Base-by-base conservation (phyloP, 2,888 invertebrate species). In the Epinotia demarniana region DNA sequence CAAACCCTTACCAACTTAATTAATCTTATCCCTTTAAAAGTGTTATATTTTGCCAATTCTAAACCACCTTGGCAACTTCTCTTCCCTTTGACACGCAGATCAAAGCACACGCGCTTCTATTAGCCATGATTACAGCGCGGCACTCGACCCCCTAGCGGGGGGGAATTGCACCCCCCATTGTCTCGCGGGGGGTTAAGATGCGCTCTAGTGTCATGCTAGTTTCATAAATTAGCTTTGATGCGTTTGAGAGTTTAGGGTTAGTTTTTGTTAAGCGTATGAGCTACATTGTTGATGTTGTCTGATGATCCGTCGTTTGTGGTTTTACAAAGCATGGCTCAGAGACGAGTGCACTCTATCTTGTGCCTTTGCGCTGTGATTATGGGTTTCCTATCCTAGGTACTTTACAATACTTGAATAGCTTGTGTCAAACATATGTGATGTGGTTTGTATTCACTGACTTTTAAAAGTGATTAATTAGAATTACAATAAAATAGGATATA, bases 61-160 rank as follows among this genome's bases (percentile, higher is more conserved):
- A 84, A 39, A 77, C 76, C 72, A 73, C 83, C 79, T 39, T 19
- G 69, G 43, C 67, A 39, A 43, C 73, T 66, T 49, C 89, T 87
- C 53, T 0, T 89, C 87, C 84, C 92, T 93, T 93, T 93, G 93
- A 93, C 89, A 83, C 86, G 84, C 88, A 92, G 92, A 93, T 93
- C 93, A 93, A 93, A 94, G 93, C 91, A 87, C 86, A 87, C 92
- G 89, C 92, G 92, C 88, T 92, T 93, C 94, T 93, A 93, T 93
- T 93, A 93, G 93, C 93, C 89, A 89, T 93, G 93, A 93, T 93
- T 93, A 93, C 92, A 84, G 88, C 86, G 85, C 83, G 84, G 85
- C 86, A 80, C 88, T 87, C 87, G 83, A 87, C 84, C 79, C 78
- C 77, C 78, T 78, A 77, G 76, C 79, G 75, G n/a, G 80, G 72